Percentiles rank a stretch among this genome's conserved stretches.
These are phyloP conservation scores for Calameuta filiformis DNA, from an alignment of 2,888 invertebrate species.

Conservation along the genomic window DNA sequence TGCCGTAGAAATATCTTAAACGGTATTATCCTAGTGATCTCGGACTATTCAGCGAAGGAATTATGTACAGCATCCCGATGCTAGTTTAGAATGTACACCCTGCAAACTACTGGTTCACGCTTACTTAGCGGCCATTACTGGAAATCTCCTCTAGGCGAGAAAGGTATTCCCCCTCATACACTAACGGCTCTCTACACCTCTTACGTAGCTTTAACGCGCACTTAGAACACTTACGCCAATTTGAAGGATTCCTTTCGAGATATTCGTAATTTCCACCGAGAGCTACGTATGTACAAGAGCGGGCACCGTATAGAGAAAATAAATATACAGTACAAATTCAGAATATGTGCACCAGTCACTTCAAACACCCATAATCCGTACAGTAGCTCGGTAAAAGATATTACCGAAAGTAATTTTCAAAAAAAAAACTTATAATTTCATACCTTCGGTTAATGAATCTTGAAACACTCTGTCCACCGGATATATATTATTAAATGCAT, in stretches of 20 bases:
- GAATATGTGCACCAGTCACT: neutral
- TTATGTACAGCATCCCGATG: neutral
- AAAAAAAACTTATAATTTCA: neutral
- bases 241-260: neutral
- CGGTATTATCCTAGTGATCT: neutral
- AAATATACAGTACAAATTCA: neutral
- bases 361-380: neutral
- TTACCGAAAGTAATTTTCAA: neutral
- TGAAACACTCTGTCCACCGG: neutral
- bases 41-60: neutral
- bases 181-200: neutral
- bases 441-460: neutral
- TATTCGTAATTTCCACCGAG: neutral
- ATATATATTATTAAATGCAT: no score
- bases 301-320: neutral
- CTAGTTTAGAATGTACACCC: neutral
- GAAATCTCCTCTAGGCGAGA: conserved; percentile 18
- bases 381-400: neutral
- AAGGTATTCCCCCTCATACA: conserved; percentile 9
- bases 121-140: conserved; percentile 16
- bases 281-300: neutral
- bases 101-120: conserved; percentile 19
- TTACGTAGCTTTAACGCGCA: neutral
- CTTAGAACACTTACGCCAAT: neutral
- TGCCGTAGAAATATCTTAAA: neutral